Evolutionary conservation across 2,888 invertebrate species (phyloP).

Genomic region (Ophion costatus): DNA sequence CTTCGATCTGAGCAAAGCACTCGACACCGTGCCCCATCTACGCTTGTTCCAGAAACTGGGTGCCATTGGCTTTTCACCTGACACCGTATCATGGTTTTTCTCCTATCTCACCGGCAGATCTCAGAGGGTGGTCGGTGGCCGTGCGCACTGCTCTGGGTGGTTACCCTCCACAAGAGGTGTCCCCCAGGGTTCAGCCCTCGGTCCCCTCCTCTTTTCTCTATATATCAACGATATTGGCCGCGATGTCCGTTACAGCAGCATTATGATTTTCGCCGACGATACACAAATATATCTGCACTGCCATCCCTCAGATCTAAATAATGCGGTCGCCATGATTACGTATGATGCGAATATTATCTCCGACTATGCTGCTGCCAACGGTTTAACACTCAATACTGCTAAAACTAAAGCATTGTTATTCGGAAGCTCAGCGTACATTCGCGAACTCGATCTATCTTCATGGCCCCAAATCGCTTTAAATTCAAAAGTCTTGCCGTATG

Average conservation of each 20-base stretch:
- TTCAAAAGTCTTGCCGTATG: too few relatives aligned
- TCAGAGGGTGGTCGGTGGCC: neutral
- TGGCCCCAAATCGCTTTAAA: neutral
- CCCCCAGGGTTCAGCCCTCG: too few relatives aligned
- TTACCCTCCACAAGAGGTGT: too few relatives aligned
- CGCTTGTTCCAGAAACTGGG: too few relatives aligned
- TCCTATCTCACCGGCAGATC: neutral
- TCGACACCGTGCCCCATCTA: too few relatives aligned
- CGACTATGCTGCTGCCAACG: neutral
- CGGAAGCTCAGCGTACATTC: slow-evolving; percentile 5
- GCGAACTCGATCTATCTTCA: neutral
- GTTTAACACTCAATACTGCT: neutral
- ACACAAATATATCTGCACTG: slow-evolving; percentile 29
- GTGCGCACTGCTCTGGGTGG: neutral
- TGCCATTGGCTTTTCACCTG: too few relatives aligned
- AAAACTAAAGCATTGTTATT: slow-evolving; percentile 9
- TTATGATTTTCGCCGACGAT: slow-evolving; percentile 36
- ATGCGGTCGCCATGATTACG: neutral
- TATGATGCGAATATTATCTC: neutral
- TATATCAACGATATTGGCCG: too few relatives aligned
- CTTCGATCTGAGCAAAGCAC: too few relatives aligned
- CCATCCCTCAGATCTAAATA: neutral
- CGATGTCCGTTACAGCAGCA: neutral
- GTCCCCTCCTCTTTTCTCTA: too few relatives aligned
- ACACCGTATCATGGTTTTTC: neutral